Conservation (phyloP, 2,888 invertebrate genomes). For the Xestobium rufovillosum region DNA sequence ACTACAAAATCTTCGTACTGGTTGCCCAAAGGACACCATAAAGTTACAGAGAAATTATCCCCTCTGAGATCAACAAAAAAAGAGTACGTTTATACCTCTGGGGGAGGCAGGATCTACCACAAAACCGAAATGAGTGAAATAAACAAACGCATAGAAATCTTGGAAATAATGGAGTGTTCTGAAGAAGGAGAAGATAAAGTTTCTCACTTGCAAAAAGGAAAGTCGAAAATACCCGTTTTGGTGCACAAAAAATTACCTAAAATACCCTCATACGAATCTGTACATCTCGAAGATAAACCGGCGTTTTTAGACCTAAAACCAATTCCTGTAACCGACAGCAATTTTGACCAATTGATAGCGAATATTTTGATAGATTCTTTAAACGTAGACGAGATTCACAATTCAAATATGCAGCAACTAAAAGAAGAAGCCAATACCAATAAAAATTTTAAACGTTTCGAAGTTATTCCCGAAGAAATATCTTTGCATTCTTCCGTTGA, state of each 20-base stretch:
- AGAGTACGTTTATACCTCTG: constrained; percentile 34
- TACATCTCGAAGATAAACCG: constrained; percentile 27
- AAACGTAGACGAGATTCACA: constrained; percentile 23
- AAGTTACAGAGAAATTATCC: constrained; percentile 22
- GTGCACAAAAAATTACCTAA: constrained; percentile 33
- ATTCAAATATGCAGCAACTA: constrained; percentile 3
- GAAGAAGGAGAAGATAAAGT: constrained; percentile 41
- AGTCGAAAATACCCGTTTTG: constrained; percentile 52
- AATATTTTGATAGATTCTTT: constrained; percentile 44
- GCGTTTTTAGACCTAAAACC: constrained; percentile 30
- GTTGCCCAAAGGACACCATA: constrained; percentile 20
- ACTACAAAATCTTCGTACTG: constrained; percentile 39
- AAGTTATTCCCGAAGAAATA: constrained; percentile 33
- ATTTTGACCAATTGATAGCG: constrained; percentile 43
- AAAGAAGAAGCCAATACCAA: constrained; percentile 1
- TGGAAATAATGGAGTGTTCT: constrained; percentile 55
- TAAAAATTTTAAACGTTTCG: constrained; percentile 31
- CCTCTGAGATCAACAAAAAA: constrained; percentile 37
- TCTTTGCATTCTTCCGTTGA: constrained; percentile 22
- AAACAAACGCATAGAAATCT: constrained; percentile 53
- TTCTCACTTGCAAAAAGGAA: constrained; percentile 33
- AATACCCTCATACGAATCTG: constrained; percentile 16
- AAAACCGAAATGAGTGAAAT: constrained; percentile 54
- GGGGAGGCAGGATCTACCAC: constrained; percentile 48
- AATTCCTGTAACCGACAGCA: constrained; percentile 30